Percentiles rank a stretch among this genome's conserved stretches.
phyloP scores from a whole-genome alignment of 2,888 invertebrate genomes.

The Stegophylla sp. region DNA sequence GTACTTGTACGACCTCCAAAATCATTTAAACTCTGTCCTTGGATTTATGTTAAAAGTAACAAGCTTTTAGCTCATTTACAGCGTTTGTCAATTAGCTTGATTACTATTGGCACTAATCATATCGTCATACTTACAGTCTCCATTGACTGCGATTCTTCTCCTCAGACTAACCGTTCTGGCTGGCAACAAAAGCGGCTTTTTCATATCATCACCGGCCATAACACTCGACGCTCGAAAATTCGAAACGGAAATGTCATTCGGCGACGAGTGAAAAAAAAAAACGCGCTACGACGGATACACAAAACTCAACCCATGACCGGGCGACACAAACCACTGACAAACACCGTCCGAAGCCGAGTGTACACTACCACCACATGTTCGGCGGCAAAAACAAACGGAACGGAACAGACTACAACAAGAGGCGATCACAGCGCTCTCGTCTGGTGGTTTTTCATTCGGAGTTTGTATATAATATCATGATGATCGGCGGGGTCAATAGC shows the following conservation, averaged over 20 bases:
- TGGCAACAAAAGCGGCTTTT: slow-evolving; percentile 61
- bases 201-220: slow-evolving; percentile 42
- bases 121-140: slow-evolving; percentile 44
- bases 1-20: slow-evolving; percentile 18
- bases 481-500: slow-evolving; percentile 54
- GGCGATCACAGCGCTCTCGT: slow-evolving; percentile 51
- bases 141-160: slow-evolving; percentile 41
- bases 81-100: slow-evolving; percentile 33
- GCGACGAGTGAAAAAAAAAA: background rate
- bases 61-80: slow-evolving; percentile 32
- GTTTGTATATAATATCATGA: slow-evolving; percentile 26
- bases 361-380: slow-evolving; percentile 47
- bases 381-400: slow-evolving; percentile 45
- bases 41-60: background rate
- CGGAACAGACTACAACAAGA: background rate
- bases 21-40: slow-evolving; percentile 29
- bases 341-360: slow-evolving; percentile 16
- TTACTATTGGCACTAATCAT: background rate
- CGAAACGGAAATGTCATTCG: background rate
- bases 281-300: background rate
- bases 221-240: slow-evolving; percentile 30
- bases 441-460: slow-evolving; percentile 20
- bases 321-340: slow-evolving; percentile 4
- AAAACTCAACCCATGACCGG: slow-evolving; percentile 29
- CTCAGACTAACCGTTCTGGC: slow-evolving; percentile 61